Base-by-base conservation (phyloP, 2,797 vertebrate species). In the Micropoecilia bifurca region DNA sequence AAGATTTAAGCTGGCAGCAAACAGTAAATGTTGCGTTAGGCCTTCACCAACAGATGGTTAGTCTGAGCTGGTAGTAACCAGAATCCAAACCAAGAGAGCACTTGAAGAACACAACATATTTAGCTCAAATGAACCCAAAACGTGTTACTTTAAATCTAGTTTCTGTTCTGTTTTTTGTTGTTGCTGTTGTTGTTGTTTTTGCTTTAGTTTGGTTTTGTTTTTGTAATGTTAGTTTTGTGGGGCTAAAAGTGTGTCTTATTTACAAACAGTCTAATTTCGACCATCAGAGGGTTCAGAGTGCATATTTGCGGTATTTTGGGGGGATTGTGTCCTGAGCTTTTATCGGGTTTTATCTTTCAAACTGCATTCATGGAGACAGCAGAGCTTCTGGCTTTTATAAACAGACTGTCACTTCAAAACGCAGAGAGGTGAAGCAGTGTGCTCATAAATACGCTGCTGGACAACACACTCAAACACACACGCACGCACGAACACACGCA, bases 341-440 rank as follows among this genome's bases (percentile, higher is more conserved):
- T 71, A 63, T 84, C 80, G 1, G 46, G 12, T 80, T 88, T 87
- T 89, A 85, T 85, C 83, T 84, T 33, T 71, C 53, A 80, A 85
- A 79, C 61, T 80, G 79, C 87, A 22, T 83, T 87, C 77, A 80
- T 75, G 30, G 76, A 92, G 91, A 84, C 89, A 84, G 87, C 78
- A 77, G 77, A 80, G 91, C 91, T 91, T 81, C 89, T 91, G 90
- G 88, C 1, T 90, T 91, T 92, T 88, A 91, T 92, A 94, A 94
- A 94, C 90, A 92, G 73, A 10, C 92, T 94, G 92, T 92, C 94
- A 93, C 89, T 92, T 91, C 87, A 91, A 87, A 93, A 91, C 84
- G 84, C 78, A 77, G 63, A 78, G 78, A 91, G 84, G 78, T 87
- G 89, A 90, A 88, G 86, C 80, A 88, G 47, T 91, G 87, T 81